A percentile compares a stretch with the other conserved stretches of the same genome.
Evolutionary conservation across 2,888 invertebrate genomes (phyloP).

Genomic region (Pecten maximus): DNA sequence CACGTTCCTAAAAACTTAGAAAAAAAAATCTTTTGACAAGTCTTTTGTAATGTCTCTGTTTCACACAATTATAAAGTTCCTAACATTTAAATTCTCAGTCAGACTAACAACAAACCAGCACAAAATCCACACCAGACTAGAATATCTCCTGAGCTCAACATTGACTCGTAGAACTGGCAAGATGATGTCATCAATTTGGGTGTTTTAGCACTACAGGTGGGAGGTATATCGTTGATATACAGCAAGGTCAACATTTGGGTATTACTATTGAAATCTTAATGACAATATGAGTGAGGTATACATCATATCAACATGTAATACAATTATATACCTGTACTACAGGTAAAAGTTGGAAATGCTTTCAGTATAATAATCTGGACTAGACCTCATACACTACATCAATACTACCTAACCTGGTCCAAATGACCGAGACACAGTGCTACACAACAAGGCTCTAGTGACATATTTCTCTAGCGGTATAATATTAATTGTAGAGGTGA

Average conservation of each 20-base stretch:
- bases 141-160: not conserved
- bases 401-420: not conserved
- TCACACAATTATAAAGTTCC: too few relatives aligned
- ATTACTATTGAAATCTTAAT: too few relatives aligned
- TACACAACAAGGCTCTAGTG: too few relatives aligned
- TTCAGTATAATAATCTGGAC: not conserved
- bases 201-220: not conserved
- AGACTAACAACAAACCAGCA: not conserved
- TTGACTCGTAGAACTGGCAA: not conserved
- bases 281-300: not conserved
- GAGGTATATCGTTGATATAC: not conserved
- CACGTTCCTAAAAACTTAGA: too few relatives aligned
- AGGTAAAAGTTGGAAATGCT: not conserved
- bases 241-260: not conserved
- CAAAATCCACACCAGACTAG: not conserved
- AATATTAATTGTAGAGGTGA: too few relatives aligned
- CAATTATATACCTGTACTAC: not conserved
- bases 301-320: not conserved
- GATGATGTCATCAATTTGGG: not conserved
- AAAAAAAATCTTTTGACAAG: too few relatives aligned
- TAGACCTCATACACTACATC: not conserved
- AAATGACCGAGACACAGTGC: too few relatives aligned
- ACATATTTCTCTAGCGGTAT: too few relatives aligned
- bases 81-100: too few relatives aligned
- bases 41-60: too few relatives aligned